These are phyloP conservation scores for Panzeria rudis DNA, from an alignment of 2,888 invertebrate genomes.

Conservation along the genomic window DNA sequence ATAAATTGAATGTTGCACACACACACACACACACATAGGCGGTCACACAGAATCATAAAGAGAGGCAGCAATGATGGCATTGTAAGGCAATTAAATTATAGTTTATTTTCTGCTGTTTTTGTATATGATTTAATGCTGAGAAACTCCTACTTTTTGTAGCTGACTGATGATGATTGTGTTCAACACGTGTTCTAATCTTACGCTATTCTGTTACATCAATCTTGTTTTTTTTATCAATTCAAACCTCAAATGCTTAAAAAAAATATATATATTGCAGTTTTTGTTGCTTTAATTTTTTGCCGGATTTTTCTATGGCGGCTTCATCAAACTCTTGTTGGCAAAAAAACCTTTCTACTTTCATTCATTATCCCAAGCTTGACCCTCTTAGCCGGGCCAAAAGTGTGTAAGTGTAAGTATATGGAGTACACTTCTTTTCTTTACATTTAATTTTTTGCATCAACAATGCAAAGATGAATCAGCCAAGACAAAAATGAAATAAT, in stretches of 20 bases:
- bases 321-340: slow-evolving; percentile 80
- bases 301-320: slow-evolving; percentile 72
- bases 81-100: slow-evolving; percentile 65
- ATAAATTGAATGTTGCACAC: slow-evolving; percentile 75
- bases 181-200: slow-evolving; percentile 82
- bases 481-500: slow-evolving; percentile 54
- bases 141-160: slow-evolving; percentile 54
- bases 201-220: slow-evolving; percentile 76
- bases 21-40: slow-evolving; percentile 33
- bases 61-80: slow-evolving; percentile 24
- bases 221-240: slow-evolving; percentile 79
- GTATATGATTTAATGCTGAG: slow-evolving; percentile 61
- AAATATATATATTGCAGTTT: slow-evolving; percentile 6
- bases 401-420: slow-evolving; percentile 8
- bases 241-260: slow-evolving; percentile 66
- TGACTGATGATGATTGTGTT: slow-evolving; percentile 76
- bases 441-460: slow-evolving; percentile 20
- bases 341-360: slow-evolving; percentile 72
- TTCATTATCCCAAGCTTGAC: slow-evolving; percentile 71
- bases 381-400: slow-evolving; percentile 52
- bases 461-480: slow-evolving; percentile 42
- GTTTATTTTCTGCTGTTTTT: slow-evolving; percentile 43
- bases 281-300: neutral
- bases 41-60: slow-evolving; percentile 69
- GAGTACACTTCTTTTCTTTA: slow-evolving; percentile 37